phyloP scores from a whole-genome alignment of 2,888 invertebrate species.

The Apodemia duryi region DNA sequence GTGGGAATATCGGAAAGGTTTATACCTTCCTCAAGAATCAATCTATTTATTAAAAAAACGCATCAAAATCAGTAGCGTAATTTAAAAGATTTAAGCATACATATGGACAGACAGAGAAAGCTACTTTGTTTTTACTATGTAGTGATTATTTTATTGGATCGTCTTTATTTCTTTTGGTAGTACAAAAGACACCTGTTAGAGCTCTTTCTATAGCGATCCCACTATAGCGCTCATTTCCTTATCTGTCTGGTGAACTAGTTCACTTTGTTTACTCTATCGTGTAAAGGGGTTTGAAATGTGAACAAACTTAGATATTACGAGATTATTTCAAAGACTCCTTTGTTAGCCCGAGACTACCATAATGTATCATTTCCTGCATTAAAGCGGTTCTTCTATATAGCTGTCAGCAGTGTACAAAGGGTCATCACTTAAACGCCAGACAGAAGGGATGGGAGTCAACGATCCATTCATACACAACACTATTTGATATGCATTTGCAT shows the following conservation, averaged over 20 bases:
- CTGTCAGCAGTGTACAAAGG: conserved; percentile 47
- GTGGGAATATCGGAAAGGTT: too few species aligned
- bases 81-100: too few species aligned
- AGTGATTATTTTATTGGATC: too few species aligned
- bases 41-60: too few species aligned
- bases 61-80: too few species aligned
- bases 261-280: conserved; percentile 28
- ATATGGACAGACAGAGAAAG: too few species aligned
- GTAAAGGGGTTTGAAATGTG: conserved; percentile 21
- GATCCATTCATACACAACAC: neutral
- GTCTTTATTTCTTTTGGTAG: too few species aligned
- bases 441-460: conserved; percentile 3
- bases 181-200: neutral
- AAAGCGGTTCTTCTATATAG: conserved; percentile 24
- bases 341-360: conserved; percentile 21
- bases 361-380: conserved; percentile 26
- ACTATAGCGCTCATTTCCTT: conserved; percentile 25
- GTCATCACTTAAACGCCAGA: conserved; percentile 32
- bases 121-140: too few species aligned
- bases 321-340: conserved; percentile 10
- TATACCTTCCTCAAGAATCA: too few species aligned
- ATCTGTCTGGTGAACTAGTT: conserved; percentile 27
- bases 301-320: conserved; percentile 14
- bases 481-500: conserved; percentile 4
- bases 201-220: neutral